Conservation (phyloP, 2,113 vertebrate genomes). For the Plotosus lineatus region DNA sequence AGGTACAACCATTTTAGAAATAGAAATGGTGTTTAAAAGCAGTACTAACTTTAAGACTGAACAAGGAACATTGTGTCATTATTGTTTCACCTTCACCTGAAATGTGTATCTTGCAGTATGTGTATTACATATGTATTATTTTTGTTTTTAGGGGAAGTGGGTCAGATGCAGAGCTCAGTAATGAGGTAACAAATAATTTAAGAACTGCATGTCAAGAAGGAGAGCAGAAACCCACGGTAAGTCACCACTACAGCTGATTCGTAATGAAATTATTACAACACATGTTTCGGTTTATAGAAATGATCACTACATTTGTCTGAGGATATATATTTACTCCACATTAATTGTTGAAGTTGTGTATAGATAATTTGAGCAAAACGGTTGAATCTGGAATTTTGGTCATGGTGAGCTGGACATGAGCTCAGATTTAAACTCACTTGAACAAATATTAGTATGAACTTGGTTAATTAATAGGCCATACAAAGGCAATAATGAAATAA, state of each 20-base stretch:
- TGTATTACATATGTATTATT: background rate
- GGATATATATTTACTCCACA: no score
- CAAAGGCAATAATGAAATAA: no score
- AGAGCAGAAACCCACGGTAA: constrained; percentile 85
- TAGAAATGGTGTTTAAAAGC: no score
- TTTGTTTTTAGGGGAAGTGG: constrained; percentile 61
- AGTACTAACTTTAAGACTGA: background rate
- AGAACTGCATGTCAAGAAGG: constrained; percentile 82
- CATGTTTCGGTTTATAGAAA: no score
- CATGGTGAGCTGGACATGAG: no score
- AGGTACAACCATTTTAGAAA: no score
- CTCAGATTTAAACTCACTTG: background rate
- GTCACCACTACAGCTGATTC: constrained; percentile 50
- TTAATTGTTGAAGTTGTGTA: background rate
- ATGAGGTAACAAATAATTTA: constrained; percentile 75
- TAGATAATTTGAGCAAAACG: background rate
- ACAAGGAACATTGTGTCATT: no score
- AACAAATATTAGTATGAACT: background rate
- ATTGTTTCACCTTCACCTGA: no score
- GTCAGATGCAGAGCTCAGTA: constrained; percentile 80
- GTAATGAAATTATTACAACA: no score
- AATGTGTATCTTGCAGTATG: background rate
- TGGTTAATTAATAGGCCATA: no score
- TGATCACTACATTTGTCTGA: no score
- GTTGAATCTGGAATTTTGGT: no score